Evolutionary conservation across 2,888 invertebrate genomes (phyloP), one percentile per base, ranked within the genome.

Genomic region (Torymus texanus): DNA sequence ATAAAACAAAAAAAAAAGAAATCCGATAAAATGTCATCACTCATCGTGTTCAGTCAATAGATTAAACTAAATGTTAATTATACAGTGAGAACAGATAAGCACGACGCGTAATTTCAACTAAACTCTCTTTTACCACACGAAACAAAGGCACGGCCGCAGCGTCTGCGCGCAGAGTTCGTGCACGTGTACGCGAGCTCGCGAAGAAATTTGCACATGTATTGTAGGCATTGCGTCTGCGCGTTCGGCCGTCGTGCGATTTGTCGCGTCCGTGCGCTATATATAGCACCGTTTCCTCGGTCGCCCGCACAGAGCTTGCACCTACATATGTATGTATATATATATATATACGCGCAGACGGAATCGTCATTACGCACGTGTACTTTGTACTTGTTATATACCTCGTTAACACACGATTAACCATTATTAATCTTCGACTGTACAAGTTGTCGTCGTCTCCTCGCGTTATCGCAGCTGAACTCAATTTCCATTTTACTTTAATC

Each of bases 341-440:
- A 67, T 56, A n/a, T n/a, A 53, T 41, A 53, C 53, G 24, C 67
- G 29, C 41, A 16, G 12, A 14, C 55, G n/a, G 29, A 29, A 29
- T 8, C 41, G 41, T 41, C 41, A 29, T 53, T 41, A 61, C 2
- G 5, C 41, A n/a, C 63, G 18, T 41, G 16, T 24, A 55, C 68
- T 68, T 53, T 62, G 21, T 65, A 59, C 5, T 29, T 11, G 5
- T n/a, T 14, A 12, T 29, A 29, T 29, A 24, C 51, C 58, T 71
- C 65, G 65, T 77, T 77, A 63, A 66, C 65, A 53, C 16, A n/a
- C 70, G 51, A 70, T 76, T 70, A 58, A 41, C 29, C 41, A 56
- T 21, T 56, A 56, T 70, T 62, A 70, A 70, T 75, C 59, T 59
- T 21, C 2, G 11, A 12, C 55, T 67, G 24, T 18, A n/a, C 24